Evolutionary conservation across 53 echinoderm and acorn worm genomes (phyloP).

Genomic region (Temnopleurus reevesii): DNA sequence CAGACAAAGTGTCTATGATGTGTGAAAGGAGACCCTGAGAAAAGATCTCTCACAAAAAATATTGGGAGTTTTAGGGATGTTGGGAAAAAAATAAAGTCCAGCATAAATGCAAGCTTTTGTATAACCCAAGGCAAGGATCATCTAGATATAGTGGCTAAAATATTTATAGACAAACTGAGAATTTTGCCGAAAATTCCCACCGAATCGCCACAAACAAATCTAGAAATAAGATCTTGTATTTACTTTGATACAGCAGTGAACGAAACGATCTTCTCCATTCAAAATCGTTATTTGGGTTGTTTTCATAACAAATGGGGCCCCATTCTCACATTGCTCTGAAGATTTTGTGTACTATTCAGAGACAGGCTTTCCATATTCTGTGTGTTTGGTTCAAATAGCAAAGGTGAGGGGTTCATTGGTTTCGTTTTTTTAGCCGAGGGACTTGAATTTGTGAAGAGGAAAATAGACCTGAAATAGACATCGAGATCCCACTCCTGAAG

Average conservation of each 20-base stretch:
- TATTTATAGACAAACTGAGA: too few species aligned
- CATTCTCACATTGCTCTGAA: background rate
- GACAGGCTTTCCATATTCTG: too few species aligned
- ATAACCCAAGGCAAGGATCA: too few species aligned
- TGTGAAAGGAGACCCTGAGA: too few species aligned
- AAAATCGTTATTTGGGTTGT: background rate
- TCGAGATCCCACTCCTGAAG: background rate
- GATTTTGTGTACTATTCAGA: background rate
- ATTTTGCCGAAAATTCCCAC: background rate
- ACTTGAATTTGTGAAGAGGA: background rate
- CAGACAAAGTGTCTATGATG: too few species aligned
- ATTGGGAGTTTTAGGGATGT: too few species aligned
- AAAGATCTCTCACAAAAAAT: too few species aligned
- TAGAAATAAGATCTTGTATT: background rate
- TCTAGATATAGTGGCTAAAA: too few species aligned
- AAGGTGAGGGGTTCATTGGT: constrained; percentile 7
- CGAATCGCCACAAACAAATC: background rate
- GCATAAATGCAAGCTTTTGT: too few species aligned
- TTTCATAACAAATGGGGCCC: background rate
- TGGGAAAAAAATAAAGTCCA: too few species aligned
- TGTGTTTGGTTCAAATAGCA: too few species aligned
- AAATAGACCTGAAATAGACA: background rate
- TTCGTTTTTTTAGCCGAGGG: background rate
- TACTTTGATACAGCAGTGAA: background rate
- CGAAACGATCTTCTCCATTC: background rate